Base-by-base conservation (phyloP, 2,113 vertebrate species). In the Sebastes schlegelii region DNA sequence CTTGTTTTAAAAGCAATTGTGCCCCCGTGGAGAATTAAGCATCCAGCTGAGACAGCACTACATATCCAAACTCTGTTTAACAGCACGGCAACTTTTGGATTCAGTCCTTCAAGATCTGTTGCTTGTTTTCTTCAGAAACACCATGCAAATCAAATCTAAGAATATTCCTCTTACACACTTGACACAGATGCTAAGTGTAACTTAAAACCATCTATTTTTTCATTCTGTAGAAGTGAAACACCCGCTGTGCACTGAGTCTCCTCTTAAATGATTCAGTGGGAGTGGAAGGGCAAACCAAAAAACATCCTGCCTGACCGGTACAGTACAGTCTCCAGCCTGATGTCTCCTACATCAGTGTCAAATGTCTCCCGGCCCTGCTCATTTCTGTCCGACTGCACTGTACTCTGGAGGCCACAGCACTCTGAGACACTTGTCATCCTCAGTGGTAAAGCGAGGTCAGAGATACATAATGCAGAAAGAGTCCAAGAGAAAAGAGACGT, bases 201-300 rank as follows among this genome's bases (percentile, higher is more conserved):
- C 65, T 49, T 64, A 23, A 85, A 86, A 84, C 14, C 58, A 90
- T 89, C 58, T 57, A 80, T 90, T 89, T 89, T 89, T 87, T 89
- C 34, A 92, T 83, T 51, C 26, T 52, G n/a, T 43, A 65, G 77
- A 77, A 76, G 66, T 76, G 72, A 87, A 90, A 88, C 80, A 83
- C 76, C 89, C 82, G 75, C 81, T 89, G 81, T 74, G 69, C 26
- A 65, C 72, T 67, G 26, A 70, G 66, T 81, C 55, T 79, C 74
- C 66, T 86, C 45, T 51, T 93, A 55, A 95, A 94, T 93, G 84
- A 94, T 95, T 95, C 75, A 94, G 90, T 48, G 76, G 81, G 64
- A 80, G 87, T 67, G 74, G 83, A 74, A 87, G 83, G 82, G 60
- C 81, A 82, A 66, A 85, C 73, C 81, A 77, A 65, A 65, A 73